phyloP scores from a whole-genome alignment of 2,113 vertebrate genomes.

The Ceratotherium simum region DNA sequence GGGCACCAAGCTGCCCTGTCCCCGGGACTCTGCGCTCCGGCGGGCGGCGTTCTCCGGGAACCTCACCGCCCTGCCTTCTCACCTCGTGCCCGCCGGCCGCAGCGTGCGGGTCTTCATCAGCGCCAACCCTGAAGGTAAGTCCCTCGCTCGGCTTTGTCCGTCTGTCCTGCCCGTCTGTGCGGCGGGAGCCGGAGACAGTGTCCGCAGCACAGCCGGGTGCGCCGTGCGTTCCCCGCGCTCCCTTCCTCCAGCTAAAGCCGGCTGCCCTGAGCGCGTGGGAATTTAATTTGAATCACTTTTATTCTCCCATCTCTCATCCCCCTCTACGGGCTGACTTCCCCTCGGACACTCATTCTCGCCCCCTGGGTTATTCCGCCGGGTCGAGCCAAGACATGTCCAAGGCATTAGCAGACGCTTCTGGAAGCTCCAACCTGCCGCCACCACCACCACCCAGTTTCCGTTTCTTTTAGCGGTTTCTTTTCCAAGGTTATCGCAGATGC shows the following conservation, averaged over 20 bases:
- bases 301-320: neutral
- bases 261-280: constrained; percentile 31
- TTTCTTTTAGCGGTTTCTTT: neutral
- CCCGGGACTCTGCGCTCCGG: constrained; percentile 95
- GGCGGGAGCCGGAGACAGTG: neutral
- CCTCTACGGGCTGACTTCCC: neutral
- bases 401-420: neutral
- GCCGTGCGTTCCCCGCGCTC: neutral
- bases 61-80: constrained; percentile 92
- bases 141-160: accelerated
- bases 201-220: neutral
- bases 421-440: neutral
- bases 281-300: neutral
- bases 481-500: neutral
- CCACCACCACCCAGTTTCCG: neutral
- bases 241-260: neutral
- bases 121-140: constrained; percentile 95
- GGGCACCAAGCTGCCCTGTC: constrained; percentile 91
- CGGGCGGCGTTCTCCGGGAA: constrained; percentile 94
- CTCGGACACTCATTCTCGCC: neutral
- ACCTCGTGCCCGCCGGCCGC: constrained; percentile 93
- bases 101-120: constrained; percentile 96
- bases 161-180: neutral
- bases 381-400: neutral
- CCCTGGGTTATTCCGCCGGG: neutral